phyloP scores from a whole-genome alignment of 2,113 vertebrate genomes.

The Emydura subglobosa region DNA sequence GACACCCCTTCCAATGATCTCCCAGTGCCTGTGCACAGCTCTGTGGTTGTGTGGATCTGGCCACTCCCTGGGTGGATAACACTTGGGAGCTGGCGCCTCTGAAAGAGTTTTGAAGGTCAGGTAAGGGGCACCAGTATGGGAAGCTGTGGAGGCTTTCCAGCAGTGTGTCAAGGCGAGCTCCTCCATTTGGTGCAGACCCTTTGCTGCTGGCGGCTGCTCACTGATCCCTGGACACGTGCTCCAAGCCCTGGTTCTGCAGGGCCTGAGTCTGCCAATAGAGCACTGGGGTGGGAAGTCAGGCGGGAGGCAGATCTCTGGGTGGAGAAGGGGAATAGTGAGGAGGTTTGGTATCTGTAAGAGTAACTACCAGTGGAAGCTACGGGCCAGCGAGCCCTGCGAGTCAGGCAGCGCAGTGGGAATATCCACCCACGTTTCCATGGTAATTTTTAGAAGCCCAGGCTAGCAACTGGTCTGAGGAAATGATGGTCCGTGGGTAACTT shows the following conservation, averaged over 20 bases:
- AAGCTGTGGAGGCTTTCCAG: not conserved
- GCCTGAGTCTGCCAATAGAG: not conserved
- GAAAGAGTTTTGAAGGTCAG: not conserved
- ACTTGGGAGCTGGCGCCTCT: not conserved
- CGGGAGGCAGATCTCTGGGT: not conserved
- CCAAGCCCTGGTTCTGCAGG: accelerated
- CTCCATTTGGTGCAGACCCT: not conserved
- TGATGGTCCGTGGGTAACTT: not conserved
- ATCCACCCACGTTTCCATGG: not conserved
- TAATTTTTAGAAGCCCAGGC: not conserved
- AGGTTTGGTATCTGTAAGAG: accelerated
- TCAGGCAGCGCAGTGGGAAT: not conserved
- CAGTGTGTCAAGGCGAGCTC: not conserved
- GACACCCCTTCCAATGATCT: not conserved
- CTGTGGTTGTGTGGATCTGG: not conserved
- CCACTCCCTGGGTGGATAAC: not conserved
- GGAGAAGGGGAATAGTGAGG: accelerated
- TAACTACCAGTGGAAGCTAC: not conserved
- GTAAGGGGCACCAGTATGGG: accelerated
- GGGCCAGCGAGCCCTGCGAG: not conserved
- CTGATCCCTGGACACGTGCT: not conserved
- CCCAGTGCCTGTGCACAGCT: accelerated
- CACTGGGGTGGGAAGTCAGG: accelerated
- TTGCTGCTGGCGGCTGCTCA: not conserved
- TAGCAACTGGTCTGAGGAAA: not conserved